phyloP scores from a whole-genome alignment of 2,797 vertebrate genomes.

The Gallirallus australis region DNA sequence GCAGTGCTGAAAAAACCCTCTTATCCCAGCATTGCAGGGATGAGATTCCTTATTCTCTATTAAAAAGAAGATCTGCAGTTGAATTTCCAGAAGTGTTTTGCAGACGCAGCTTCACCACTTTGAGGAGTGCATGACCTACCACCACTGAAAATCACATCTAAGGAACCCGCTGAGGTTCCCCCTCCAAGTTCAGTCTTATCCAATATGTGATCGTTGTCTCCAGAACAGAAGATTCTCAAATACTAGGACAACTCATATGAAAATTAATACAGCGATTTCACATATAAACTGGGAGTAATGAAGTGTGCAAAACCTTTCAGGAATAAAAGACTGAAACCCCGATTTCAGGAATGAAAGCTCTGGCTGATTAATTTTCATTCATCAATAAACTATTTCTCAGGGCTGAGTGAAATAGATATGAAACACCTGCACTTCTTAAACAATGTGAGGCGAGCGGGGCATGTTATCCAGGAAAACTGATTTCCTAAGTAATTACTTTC shows the following conservation, averaged over 20 bases:
- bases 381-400: slow-evolving; percentile 14
- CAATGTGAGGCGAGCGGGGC: not conserved
- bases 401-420: not conserved
- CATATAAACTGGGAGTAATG: not conserved
- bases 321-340: not conserved
- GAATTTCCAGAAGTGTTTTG: not conserved
- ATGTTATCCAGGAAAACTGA: slow-evolving; percentile 34
- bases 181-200: not conserved
- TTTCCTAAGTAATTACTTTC: slow-evolving; percentile 60
- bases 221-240: not conserved
- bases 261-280: slow-evolving; percentile 27
- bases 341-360: not conserved
- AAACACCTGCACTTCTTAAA: slow-evolving; percentile 27
- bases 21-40: not conserved
- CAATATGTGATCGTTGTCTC: not conserved
- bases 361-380: slow-evolving; percentile 24
- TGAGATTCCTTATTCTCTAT: not conserved
- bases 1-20: not conserved
- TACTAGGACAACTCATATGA: not conserved
- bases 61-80: not conserved
- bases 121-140: not conserved
- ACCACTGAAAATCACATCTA: not conserved
- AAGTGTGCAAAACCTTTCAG: not conserved
- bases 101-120: not conserved
- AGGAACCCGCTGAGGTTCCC: not conserved